phyloP scores from a whole-genome alignment of 2,113 vertebrate species.

The Cyanistes caeruleus region DNA sequence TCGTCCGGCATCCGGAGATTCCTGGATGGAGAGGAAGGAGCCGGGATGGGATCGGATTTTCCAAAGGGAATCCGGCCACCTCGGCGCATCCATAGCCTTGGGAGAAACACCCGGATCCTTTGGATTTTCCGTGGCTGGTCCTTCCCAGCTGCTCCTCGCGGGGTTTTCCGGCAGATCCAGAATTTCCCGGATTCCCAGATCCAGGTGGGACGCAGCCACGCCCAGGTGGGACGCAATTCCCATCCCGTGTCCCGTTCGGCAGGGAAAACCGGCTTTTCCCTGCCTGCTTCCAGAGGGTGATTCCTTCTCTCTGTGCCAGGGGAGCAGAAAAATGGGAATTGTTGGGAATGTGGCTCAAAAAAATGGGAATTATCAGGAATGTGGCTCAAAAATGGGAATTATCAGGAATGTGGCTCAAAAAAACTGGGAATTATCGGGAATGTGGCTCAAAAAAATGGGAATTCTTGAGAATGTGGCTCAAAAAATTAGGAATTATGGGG shows the following conservation, averaged over 20 bases:
- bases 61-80: neutral
- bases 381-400: too few relatives aligned
- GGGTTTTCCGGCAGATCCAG: neutral
- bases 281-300: neutral
- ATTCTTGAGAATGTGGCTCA: too few relatives aligned
- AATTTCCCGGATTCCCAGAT: neutral
- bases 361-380: too few relatives aligned
- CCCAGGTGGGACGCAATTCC: neutral
- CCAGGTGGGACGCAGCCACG: fast-evolving
- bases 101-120: fast-evolving
- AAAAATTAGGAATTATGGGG: too few relatives aligned
- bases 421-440: too few relatives aligned
- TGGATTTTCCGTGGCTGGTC: fast-evolving
- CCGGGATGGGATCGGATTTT: neutral
- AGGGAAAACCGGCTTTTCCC: neutral
- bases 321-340: too few relatives aligned
- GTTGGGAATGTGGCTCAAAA: too few relatives aligned
- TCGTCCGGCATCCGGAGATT: neutral
- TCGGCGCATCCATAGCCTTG: fast-evolving
- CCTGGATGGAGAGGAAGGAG: neutral
- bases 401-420: too few relatives aligned
- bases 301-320: neutral
- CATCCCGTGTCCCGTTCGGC: fast-evolving
- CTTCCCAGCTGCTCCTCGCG: neutral
- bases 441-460: too few relatives aligned